Evolutionary conservation across 2,888 invertebrate genomes (phyloP).

Genomic region (Conus canariensis): DNA sequence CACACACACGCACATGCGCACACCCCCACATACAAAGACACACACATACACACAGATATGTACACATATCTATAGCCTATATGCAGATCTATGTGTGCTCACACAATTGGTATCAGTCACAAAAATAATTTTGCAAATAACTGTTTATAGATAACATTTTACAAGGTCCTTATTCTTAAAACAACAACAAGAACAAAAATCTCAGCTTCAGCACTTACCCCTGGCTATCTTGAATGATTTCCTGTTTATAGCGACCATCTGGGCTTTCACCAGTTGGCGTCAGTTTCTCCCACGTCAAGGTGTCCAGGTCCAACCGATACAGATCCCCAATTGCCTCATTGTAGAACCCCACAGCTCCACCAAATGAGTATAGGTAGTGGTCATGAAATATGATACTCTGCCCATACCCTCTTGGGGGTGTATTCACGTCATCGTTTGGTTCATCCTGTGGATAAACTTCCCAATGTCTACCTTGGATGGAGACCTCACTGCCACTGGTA

Average conservation of each 20-base stretch:
- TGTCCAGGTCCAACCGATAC: constrained; percentile 88
- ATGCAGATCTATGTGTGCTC: no score
- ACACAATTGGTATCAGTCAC: no score
- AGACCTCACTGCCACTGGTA: background rate
- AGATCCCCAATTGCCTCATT: constrained; percentile 89
- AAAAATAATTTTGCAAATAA: background rate
- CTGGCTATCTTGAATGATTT: constrained; percentile 53
- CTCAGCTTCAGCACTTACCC: constrained; percentile 46
- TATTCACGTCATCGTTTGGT: constrained; percentile 57
- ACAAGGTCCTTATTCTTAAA: no score
- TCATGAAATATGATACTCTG: constrained; percentile 80
- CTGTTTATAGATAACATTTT: background rate
- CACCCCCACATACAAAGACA: no score
- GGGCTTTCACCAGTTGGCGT: constrained; percentile 54
- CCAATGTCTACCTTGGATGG: background rate
- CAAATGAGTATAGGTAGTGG: constrained; percentile 89
- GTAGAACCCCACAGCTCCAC: constrained; percentile 93
- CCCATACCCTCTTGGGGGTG: constrained; percentile 91
- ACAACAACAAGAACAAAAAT: no score
- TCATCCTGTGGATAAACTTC: constrained; percentile 33
- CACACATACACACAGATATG: no score
- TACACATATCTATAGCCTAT: no score
- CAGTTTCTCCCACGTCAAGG: constrained; percentile 85
- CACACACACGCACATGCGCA: no score
- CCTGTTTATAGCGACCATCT: constrained; percentile 61